Base-by-base conservation (phyloP, 2,113 vertebrate genomes). In the Bubo bubo region DNA sequence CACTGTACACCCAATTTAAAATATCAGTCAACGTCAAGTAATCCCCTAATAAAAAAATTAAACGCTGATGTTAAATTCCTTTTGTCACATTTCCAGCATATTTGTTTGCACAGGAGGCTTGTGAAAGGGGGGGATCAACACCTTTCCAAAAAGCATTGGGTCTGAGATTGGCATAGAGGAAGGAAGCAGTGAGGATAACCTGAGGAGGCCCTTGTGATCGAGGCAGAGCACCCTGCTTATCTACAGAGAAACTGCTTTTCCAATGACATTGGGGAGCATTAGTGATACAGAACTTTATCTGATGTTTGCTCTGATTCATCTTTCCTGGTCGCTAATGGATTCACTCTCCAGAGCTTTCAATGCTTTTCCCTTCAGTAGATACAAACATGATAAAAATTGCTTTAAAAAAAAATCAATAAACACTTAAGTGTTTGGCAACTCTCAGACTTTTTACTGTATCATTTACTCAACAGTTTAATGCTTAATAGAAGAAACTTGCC, bases 381-480 rank as follows among this genome's bases (percentile, higher is more conserved):
- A 55, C 6, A 58, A 74, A 66, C 43, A 34, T 0, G 4, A 79
- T 60, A 59, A 94, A 92, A 79, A 94, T 56, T 8, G 30, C 85
- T 92, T 83, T 77, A 68, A 94, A 89, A 91, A 37, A 81, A 88
- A 71, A 88, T 90, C 89, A 63, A 79, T 88, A n/a, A 79, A 88
- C 66, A 63, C 88, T 88, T 70, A 77, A 90, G 66, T 67, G 70
- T 91, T 90, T 90, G 95, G 84, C 79, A 91, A 34, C 75, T 26
- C 21, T 24, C 63, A 19, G n/a, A 26, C 27, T 70, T 95, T 66
- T 75, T 74, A 76, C 71, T 83, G 77, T 52, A 37, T 59, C 76
- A 4, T 95, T 97, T 93, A 95, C 79, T 96, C 68, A 41, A 62
- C 74, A 59, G 35, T 84, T 95, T 84, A 88, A 77, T 45, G 52